Percentiles rank a stretch among this genome's conserved stretches.
These are phyloP conservation scores for Malurus alboscapulatus DNA, from an alignment of 2,113 vertebrate species.

Conservation along the genomic window DNA sequence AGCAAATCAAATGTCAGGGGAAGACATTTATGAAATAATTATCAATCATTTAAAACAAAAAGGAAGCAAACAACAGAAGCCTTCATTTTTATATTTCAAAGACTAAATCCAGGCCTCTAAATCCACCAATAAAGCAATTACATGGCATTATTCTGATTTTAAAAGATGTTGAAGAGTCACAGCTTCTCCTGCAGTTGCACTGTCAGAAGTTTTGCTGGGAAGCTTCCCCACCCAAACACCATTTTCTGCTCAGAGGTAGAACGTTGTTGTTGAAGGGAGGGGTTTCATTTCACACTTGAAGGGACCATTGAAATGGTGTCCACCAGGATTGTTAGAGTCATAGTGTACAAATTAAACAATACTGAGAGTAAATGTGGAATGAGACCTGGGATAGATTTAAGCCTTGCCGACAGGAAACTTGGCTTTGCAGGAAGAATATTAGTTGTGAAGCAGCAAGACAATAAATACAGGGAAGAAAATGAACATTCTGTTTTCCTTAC, in stretches of 20 bases:
- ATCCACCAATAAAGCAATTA: not conserved
- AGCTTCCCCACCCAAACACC: not conserved
- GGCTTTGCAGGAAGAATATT: not conserved
- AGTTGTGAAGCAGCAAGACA: not conserved
- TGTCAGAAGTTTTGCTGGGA: not conserved
- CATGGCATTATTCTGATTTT: not conserved
- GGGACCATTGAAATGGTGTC: not conserved
- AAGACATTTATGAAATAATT: constrained; percentile 56
- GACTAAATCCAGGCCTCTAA: not conserved
- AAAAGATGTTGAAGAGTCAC: not conserved
- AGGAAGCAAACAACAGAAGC: constrained; percentile 22
- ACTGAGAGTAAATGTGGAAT: not conserved
- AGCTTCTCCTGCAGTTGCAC: not conserved
- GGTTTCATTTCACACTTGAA: rapidly evolving
- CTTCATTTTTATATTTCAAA: not conserved
- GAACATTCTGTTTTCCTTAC: not conserved
- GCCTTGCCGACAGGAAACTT: not conserved
- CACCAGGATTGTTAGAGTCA: not conserved
- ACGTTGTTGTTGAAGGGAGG: not conserved
- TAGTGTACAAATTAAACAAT: not conserved
- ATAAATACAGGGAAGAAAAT: not conserved
- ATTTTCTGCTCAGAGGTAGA: not conserved
- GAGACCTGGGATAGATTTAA: not conserved
- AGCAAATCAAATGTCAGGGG: constrained; percentile 52
- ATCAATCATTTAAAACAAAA: constrained; percentile 47